Evolutionary conservation across 1,140 invertebrate genomes (phyloP), one percentile per base, ranked within the genome.

Genomic region (Lordiphosa stackelbergi): DNA sequence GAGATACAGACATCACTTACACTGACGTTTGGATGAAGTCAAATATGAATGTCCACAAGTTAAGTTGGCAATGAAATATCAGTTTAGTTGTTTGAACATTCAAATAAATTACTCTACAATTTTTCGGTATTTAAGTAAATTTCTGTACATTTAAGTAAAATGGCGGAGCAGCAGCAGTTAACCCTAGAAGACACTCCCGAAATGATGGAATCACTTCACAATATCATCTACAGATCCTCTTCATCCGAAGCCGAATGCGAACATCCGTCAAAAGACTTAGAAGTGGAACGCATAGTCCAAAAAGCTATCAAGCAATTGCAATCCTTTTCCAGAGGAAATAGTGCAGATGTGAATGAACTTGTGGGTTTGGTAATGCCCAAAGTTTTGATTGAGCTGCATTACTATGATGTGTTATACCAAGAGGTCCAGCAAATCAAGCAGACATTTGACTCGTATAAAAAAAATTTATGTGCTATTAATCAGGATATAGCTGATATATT

Each of bases 401-500:
- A 5, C 3, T 46, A 34, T 12, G 7, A 46, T 9, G 4, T 2
- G 5, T 0, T 46, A 2, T 5, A 34, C 13, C 11, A 12, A 9
- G 9, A 46, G 4, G 11, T 31, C 1, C 7, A 9, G 0, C 6
- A 34, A n/a, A 22, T 37, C 0, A 13, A 49, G 4, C 35, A 31
- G 22, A 41, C 37, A 7, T 22, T 52, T 4, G 16, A 31, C 2
- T 40, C 37, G 5, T 7, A 40, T 12, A 4, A 31, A 2, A 5
- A 24, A 0, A 6, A 41, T n/a, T 10, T 37, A 7, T 4, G 11
- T 7, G 49, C 3, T 2, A 19, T 40, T 7, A 37, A 52, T 41
- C 37, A 41, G 2, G 66, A 69, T 22, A 51, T 69, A 19, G 55
- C 51, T 2, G 61, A 66, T 6, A 69, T 69, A 10, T 69, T 42